Conservation (phyloP, 2,797 vertebrate genomes). For the Tarsius wallacei region DNA sequence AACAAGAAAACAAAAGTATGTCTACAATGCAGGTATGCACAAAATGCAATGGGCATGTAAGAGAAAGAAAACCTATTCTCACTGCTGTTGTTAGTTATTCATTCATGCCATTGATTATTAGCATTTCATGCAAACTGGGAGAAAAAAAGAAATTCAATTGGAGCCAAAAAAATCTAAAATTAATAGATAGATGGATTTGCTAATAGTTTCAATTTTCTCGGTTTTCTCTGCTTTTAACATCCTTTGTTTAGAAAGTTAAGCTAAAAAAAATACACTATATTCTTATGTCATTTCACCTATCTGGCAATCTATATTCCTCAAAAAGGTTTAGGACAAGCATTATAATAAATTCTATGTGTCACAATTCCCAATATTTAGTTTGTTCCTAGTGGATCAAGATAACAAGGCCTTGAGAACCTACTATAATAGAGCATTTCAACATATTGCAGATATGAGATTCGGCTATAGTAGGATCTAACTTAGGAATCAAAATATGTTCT, state of each 20-base stretch:
- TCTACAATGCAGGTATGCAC: neutral
- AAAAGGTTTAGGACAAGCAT: constrained; percentile 54
- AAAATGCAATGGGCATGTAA: neutral
- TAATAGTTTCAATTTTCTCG: constrained; percentile 22
- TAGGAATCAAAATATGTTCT: constrained; percentile 57
- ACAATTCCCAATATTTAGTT: constrained; percentile 15
- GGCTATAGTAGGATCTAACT: constrained; percentile 28
- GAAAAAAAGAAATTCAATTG: constrained; percentile 39
- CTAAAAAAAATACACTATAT: constrained; percentile 26
- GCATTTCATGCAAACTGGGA: neutral
- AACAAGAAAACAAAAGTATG: neutral
- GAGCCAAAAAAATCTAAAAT: constrained; percentile 26
- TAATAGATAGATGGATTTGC: neutral
- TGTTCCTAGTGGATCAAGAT: constrained; percentile 49
- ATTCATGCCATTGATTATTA: neutral
- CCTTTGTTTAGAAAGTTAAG: constrained; percentile 24
- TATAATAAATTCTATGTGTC: constrained; percentile 5
- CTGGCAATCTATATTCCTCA: constrained; percentile 13
- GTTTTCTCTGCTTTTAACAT: neutral
- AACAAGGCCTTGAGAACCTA: neutral
- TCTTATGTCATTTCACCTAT: constrained; percentile 19
- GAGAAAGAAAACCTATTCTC: neutral
- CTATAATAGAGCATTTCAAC: constrained; percentile 27
- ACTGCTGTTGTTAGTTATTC: neutral
- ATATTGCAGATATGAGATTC: constrained; percentile 28